These are phyloP conservation scores for Melitaea cinxia DNA, from an alignment of 1,140 invertebrate species.

Conservation along the genomic window DNA sequence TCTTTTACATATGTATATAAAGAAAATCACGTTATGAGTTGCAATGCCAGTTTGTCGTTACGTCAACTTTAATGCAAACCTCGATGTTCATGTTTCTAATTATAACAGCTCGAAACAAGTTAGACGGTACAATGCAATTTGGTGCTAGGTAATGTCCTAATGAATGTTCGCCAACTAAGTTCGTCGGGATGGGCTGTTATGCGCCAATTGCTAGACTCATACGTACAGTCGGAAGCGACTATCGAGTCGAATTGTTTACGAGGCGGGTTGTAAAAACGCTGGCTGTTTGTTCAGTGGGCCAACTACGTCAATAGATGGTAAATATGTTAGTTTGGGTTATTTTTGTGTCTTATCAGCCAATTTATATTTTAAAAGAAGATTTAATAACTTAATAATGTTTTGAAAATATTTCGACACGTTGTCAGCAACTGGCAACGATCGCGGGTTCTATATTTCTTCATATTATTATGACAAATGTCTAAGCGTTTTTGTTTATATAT, in stretches of 20 bases:
- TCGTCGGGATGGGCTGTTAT: slow-evolving; percentile 35
- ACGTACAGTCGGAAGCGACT: slow-evolving; percentile 14
- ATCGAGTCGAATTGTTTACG: slow-evolving; percentile 28
- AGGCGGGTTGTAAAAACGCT: slow-evolving; percentile 6
- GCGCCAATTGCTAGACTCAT: slow-evolving; percentile 34
- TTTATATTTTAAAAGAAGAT: too few species aligned
- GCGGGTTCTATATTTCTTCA: too few species aligned
- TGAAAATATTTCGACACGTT: too few species aligned
- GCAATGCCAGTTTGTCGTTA: slow-evolving; percentile 24
- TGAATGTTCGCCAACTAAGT: slow-evolving; percentile 41
- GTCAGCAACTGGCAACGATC: too few species aligned
- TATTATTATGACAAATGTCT: too few species aligned
- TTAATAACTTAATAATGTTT: too few species aligned
- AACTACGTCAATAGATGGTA: neutral
- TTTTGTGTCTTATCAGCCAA: too few species aligned
- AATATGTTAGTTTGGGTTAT: too few species aligned
- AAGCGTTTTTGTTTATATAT: too few species aligned
- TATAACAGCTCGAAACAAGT: slow-evolving; percentile 36
- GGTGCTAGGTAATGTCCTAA: slow-evolving; percentile 42
- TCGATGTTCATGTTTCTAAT: slow-evolving; percentile 33
- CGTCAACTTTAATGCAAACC: slow-evolving; percentile 25
- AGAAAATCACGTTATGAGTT: neutral
- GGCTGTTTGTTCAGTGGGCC: neutral
- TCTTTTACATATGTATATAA: neutral
- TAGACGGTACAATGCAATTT: slow-evolving; percentile 46